Conservation (phyloP, 2,797 vertebrate species). For the Mareca strepera region DNA sequence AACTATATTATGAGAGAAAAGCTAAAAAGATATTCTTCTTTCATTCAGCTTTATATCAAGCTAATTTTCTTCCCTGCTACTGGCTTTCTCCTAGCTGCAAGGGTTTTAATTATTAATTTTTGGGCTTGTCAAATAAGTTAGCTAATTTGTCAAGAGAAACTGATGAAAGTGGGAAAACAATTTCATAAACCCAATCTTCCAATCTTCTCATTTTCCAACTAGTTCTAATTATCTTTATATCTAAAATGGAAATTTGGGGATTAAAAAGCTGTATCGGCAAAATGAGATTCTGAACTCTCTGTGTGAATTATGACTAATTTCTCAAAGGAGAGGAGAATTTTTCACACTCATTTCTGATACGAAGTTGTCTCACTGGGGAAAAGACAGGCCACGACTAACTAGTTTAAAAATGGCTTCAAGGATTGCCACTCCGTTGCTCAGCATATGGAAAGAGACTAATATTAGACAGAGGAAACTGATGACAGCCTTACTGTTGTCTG, state of each 20-base stretch:
- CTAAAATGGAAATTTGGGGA: not conserved
- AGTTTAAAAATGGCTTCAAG: not conserved
- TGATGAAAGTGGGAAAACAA: not conserved
- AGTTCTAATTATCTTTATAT: not conserved
- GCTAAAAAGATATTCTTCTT: not conserved
- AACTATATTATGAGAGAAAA: not conserved
- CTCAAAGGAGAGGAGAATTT: not conserved
- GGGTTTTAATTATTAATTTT: not conserved
- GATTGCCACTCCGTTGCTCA: not conserved
- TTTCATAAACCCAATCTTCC: not conserved
- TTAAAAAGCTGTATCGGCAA: not conserved
- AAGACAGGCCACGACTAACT: not conserved
- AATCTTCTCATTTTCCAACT: not conserved
- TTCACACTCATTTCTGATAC: not conserved
- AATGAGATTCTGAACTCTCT: not conserved
- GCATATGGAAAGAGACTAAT: not conserved
- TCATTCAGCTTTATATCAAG: not conserved
- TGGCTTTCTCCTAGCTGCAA: not conserved
- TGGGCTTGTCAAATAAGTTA: not conserved
- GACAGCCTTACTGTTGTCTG: not conserved
- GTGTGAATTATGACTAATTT: not conserved
- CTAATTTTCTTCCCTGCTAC: not conserved
- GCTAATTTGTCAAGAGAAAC: not conserved
- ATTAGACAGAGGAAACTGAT: not conserved
- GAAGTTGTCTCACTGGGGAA: not conserved